These are phyloP conservation scores for Augochlorella aurata DNA, from an alignment of 2,888 invertebrate genomes.

Conservation along the genomic window DNA sequence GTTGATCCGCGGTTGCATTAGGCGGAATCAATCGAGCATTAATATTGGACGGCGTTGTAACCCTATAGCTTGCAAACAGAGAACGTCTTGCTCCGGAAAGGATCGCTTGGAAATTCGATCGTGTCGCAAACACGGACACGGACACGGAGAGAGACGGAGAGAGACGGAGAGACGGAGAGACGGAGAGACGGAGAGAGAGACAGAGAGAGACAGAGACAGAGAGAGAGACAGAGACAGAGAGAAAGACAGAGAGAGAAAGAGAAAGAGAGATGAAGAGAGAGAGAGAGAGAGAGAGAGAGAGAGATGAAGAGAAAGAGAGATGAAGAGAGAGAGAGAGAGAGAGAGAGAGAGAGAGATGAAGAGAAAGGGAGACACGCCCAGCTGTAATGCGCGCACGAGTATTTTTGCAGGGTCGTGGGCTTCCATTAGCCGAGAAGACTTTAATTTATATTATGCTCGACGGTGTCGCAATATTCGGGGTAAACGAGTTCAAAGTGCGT, in stretches of 20 bases:
- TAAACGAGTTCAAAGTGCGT: conserved; percentile 16
- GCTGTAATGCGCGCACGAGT: background rate
- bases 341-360: no score
- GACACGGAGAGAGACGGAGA: background rate
- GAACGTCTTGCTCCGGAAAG: background rate
- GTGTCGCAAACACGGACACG: background rate
- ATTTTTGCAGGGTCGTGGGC: background rate
- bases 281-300: no score
- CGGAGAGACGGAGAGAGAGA: no score
- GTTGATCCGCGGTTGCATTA: conserved; percentile 19
- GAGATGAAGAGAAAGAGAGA: no score
- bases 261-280: no score
- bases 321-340: no score
- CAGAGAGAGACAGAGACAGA: no score
- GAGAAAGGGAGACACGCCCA: no score
- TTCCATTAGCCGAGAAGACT: background rate
- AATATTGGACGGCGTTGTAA: background rate
- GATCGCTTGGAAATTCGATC: background rate
- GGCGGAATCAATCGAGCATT: conserved; percentile 16
- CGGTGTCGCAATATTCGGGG: background rate
- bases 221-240: no score
- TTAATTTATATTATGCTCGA: background rate
- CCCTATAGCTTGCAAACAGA: background rate
- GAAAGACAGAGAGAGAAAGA: no score
- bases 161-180: no score